Base-by-base conservation (phyloP, 1,140 invertebrate genomes). In the Eupristina koningsbergeri region DNA sequence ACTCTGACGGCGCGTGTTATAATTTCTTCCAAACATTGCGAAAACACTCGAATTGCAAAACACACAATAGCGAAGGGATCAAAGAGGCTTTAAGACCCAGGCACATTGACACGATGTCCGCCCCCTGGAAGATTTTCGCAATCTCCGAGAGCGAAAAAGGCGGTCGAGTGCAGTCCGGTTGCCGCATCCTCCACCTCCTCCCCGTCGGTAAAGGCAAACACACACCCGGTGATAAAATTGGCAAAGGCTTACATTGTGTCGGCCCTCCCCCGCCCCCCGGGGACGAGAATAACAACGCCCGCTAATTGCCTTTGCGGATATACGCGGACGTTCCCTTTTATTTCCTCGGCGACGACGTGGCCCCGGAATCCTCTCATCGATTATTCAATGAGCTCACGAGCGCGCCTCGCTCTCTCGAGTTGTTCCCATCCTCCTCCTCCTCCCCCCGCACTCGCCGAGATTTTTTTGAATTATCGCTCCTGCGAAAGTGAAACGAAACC, bases 241-340 rank as follows among this genome's bases (percentile, higher is more conserved):
- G 74, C 41, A 34, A 74, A 74, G 34, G 71, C 39, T n/a, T n/a
- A 3, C 74, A 75, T 75, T 75, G 74, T 75, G 31, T 75, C 45
- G n/a, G 29, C 2, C 53, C 71, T 2, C 0, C 26, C 45, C 45
- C 45, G 50, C 41, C 7, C 9, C 47, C 9, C 47, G 47, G 47
- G 13, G 17, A 8, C 6, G 34, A 7, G n/a, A 36, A 34, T 41
- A 67, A 34, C 64, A 50, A 71, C 53, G 13, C 26, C 36, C 53
- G 64, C 80, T 81, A 81, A 81, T 81, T 81, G 80, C 80, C 69
- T 81, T 81, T 63, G 53, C 71, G 47, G 50, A 63, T 81, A 69
- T 15, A 34, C 67, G 67, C 22, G 31, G 6, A 1, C 79, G 41
- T 50, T 78, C 41, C 45, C 41, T 76, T 58, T 76, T 76, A 76